phyloP scores from a whole-genome alignment of 2,113 vertebrate genomes.

The Podarcis cretensis region DNA sequence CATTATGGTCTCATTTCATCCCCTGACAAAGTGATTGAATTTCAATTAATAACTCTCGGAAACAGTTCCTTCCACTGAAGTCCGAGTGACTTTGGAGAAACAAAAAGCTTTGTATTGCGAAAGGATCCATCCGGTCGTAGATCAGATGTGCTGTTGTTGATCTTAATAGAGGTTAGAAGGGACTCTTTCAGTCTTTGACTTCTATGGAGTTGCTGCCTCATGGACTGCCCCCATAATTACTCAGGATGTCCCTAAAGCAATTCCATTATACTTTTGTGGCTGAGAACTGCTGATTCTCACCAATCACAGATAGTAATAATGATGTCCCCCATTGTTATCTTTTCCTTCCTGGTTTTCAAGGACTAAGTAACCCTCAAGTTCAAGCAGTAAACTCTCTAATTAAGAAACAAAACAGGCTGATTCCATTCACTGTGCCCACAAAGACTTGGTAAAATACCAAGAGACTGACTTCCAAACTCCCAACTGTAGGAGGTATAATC shows the following conservation, averaged over 20 bases:
- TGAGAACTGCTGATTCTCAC: not conserved
- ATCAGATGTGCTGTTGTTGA: fast-evolving
- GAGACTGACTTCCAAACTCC: too few species aligned
- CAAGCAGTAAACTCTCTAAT: too few species aligned
- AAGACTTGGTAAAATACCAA: not conserved
- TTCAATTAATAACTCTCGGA: slow-evolving; percentile 23
- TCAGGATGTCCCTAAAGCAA: slow-evolving; percentile 33
- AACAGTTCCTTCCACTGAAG: slow-evolving; percentile 11
- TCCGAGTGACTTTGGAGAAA: slow-evolving; percentile 7
- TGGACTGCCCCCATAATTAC: not conserved
- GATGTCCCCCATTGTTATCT: not conserved
- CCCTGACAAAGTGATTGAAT: slow-evolving; percentile 49
- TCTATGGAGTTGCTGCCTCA: not conserved
- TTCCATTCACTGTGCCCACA: not conserved
- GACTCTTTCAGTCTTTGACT: not conserved
- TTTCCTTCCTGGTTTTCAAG: not conserved
- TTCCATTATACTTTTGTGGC: not conserved
- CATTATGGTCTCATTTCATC: slow-evolving; percentile 23
- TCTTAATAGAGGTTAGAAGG: fast-evolving
- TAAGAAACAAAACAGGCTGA: not conserved
- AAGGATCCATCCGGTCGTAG: fast-evolving
- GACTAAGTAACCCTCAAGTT: not conserved
- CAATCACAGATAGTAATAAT: too few species aligned
- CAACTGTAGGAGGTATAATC: too few species aligned
- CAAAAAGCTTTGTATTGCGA: not conserved